Evolutionary conservation across 2,797 vertebrate genomes (phyloP).

Genomic region (Podarcis lilfordi): DNA sequence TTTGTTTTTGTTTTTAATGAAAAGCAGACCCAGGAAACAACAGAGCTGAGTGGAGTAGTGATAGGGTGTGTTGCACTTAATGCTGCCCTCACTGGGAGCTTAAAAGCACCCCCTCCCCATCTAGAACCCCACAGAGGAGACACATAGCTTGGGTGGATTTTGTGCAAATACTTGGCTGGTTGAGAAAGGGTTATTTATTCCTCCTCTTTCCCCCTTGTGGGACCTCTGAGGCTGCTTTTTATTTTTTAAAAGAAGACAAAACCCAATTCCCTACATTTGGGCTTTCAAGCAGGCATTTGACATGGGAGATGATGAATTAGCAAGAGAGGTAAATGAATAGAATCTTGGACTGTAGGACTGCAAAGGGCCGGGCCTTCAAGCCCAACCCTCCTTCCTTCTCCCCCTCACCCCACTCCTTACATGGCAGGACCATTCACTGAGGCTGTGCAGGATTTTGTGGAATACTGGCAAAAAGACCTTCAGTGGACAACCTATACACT

Average conservation of each 20-base stretch:
- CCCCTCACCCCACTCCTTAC: background rate
- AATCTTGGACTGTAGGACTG: background rate
- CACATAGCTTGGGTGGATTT: no score
- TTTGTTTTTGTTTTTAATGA: background rate
- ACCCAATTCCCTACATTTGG: no score
- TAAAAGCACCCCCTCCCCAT: background rate
- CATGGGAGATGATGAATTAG: background rate
- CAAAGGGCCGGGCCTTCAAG: background rate
- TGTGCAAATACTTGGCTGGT: background rate
- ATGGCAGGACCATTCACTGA: background rate
- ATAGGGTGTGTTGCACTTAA: background rate
- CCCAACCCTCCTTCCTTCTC: background rate
- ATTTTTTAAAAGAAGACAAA: background rate
- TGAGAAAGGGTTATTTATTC: background rate
- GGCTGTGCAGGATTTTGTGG: background rate
- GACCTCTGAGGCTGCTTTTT: background rate
- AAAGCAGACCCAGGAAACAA: background rate
- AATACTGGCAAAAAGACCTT: background rate
- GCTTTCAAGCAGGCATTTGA: background rate
- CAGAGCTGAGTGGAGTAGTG: background rate
- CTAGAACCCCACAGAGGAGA: background rate
- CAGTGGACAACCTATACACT: no score
- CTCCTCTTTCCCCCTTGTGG: background rate
- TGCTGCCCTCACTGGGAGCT: background rate
- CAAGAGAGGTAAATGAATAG: no score